Evolutionary conservation across 2,888 invertebrate species (phyloP), one percentile per base, ranked within the genome.

Genomic region (Brassicogethes aeneus): DNA sequence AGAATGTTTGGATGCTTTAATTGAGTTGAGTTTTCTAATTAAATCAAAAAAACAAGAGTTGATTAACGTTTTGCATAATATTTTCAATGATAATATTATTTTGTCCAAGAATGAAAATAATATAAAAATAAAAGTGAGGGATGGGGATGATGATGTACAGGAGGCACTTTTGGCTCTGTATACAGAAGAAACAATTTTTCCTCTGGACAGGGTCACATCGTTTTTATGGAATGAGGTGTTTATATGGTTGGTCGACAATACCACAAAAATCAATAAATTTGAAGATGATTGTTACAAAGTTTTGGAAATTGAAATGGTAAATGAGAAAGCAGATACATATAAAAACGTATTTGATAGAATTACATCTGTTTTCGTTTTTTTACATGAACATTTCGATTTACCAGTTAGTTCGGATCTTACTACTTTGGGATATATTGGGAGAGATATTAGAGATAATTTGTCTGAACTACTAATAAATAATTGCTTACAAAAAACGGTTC

Each of bases 401-500:
- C 55, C 64, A 17, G 65, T 76, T 45, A 62, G 60, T 3, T 61
- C 65, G 3, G 60, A 69, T 7, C 56, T 66, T 29, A 70, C 70
- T 2, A 63, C 80, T 30, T 69, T 85, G 57, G 66, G 61, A 42
- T 71, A 70, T 52, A 69, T 82, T 36, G 77, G 80, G 0, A 64
- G 69, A 31, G 64, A 75, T 48, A 70, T 80, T 29, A 69, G 73
- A 53, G 62, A 68, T 2, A 74, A 78, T 34, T 76, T 90, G 52
- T 73, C 81, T 15, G 74, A 79, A 13, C 60, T 76, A 13, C 66
- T 91, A 29, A 77, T 86, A 2, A 76, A 80, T 46, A 77, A 86
- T 53, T 90, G 89, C 57, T 72, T 92, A 5, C 71, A 79, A 36
- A 73, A 79, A 47, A 83, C 86, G 0, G 80, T 91, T 55, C 92